Evolutionary conservation across 2,888 invertebrate genomes (phyloP), one percentile per base, ranked within the genome.

Genomic region (Calliphora vomitoria): DNA sequence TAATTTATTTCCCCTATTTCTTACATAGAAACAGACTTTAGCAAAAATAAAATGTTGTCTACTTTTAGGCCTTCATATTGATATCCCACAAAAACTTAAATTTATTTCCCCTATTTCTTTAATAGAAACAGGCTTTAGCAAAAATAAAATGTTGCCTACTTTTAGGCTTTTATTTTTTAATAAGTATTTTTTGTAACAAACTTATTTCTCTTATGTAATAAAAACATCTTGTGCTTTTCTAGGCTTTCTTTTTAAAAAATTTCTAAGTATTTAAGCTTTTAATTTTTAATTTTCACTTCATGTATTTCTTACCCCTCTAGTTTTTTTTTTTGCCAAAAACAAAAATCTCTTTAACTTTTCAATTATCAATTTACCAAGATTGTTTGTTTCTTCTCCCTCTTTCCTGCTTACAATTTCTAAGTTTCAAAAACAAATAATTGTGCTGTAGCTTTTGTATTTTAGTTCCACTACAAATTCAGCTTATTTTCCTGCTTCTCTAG

Each of bases 401-500:
- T n/a, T 38, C 15, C 8, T 11, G 4, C 4, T 58, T 38, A 10
- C 41, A 64, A 53, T 58, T 44, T 53, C 31, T 81, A 55, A 31
- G 44, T 75, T 84, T 74, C n/a, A 68, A 78, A 81, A 66, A 66
- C 60, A 81, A 84, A 84, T 78, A 84, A 87, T 78, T 84, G 72
- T 81, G 66, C 81, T 62, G 20, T 78, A 47, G 58, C 41, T 50
- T 58, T 62, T 50, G 60, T 76, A 50, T 47, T 31, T 64, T 72
- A 62, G 35, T 38, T 68, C 20, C 50, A 15, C 4, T 50, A 13
- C 13, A 69, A n/a, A 58, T 66, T 35, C 25, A 53, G 62, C 38
- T 76, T 81, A 3, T 44, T n/a, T 25, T 53, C 31, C 10, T 44
- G 25, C 1, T 11, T n/a, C 47, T 78, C n/a, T 64, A n/a, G 62